Conservation (phyloP, 1,140 invertebrate genomes). For the Stegodyphus mimosarum region DNA sequence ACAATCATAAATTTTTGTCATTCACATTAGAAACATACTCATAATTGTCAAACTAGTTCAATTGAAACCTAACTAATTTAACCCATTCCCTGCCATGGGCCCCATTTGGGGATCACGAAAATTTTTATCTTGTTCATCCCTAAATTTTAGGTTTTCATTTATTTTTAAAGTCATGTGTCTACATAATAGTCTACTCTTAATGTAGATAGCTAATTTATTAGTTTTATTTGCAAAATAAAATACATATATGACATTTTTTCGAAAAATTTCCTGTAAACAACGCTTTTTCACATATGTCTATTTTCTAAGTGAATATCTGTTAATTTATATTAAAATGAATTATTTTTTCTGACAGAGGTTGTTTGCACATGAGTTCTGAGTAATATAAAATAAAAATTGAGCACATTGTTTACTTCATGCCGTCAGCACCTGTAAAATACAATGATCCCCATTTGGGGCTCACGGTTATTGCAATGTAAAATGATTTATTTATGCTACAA, state of each 20-base stretch:
- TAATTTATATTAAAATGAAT: slow-evolving; percentile 38
- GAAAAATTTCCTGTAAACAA: slow-evolving; percentile 38
- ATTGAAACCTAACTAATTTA: no score
- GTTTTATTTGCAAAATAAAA: slow-evolving; percentile 20
- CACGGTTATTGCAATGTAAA: slow-evolving; percentile 39
- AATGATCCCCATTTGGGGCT: slow-evolving; percentile 38
- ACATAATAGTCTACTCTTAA: slow-evolving; percentile 11
- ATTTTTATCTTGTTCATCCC: slow-evolving; percentile 40
- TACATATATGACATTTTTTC: slow-evolving; percentile 35
- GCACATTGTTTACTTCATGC: slow-evolving; percentile 35
- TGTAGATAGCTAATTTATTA: slow-evolving; percentile 18
- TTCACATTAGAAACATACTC: no score
- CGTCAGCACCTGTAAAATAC: slow-evolving; percentile 34
- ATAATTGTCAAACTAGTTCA: no score
- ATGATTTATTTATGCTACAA: slow-evolving; percentile 37
- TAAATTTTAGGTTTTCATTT: slow-evolving; percentile 41
- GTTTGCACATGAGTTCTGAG: slow-evolving; percentile 31
- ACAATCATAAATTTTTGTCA: no score
- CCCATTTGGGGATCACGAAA: slow-evolving; percentile 38
- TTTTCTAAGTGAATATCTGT: slow-evolving; percentile 38
- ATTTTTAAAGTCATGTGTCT: slow-evolving; percentile 3
- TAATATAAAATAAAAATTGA: slow-evolving; percentile 40
- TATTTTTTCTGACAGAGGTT: slow-evolving; percentile 37
- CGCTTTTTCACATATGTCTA: slow-evolving; percentile 39
- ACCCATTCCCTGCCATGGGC: slow-evolving; percentile 37